phyloP scores from a whole-genome alignment of 2,113 vertebrate genomes.

The Ptilonorhynchus violaceus region DNA sequence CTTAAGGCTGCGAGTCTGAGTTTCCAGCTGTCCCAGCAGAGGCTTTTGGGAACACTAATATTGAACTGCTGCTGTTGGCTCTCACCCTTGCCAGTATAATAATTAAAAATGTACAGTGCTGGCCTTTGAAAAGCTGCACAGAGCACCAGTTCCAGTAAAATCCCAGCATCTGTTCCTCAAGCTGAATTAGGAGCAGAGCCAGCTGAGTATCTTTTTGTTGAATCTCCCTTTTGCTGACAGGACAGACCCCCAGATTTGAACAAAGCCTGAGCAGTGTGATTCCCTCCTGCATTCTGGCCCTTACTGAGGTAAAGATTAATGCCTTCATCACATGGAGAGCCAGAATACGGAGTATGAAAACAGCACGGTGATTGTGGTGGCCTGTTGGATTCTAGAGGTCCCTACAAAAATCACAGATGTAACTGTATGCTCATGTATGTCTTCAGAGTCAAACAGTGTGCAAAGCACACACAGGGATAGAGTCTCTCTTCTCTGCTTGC shows the following conservation, averaged over 20 bases:
- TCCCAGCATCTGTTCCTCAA: background rate
- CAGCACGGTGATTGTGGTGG: too few species aligned
- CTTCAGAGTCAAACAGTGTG: background rate
- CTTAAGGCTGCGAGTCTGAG: background rate
- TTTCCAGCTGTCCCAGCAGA: background rate
- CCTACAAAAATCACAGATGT: background rate
- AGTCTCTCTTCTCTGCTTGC: background rate
- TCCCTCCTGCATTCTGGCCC: background rate
- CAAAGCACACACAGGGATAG: background rate
- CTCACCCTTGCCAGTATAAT: background rate
- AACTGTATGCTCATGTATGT: background rate
- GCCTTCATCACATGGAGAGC: background rate
- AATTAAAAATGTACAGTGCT: background rate
- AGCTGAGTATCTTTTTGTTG: background rate
- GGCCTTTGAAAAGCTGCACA: background rate
- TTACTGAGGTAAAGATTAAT: background rate
- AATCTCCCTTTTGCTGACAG: background rate
- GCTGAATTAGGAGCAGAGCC: background rate
- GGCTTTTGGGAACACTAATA: background rate
- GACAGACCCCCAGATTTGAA: background rate
- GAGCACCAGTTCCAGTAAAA: background rate
- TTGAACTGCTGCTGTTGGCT: background rate
- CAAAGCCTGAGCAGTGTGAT: background rate
- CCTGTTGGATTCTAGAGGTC: background rate
- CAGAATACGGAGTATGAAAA: background rate